A percentile compares a stretch with the other conserved stretches of the same genome.
Evolutionary conservation across 2,888 invertebrate species (phyloP).

Genomic region (Pristionchus maxplancki): DNA sequence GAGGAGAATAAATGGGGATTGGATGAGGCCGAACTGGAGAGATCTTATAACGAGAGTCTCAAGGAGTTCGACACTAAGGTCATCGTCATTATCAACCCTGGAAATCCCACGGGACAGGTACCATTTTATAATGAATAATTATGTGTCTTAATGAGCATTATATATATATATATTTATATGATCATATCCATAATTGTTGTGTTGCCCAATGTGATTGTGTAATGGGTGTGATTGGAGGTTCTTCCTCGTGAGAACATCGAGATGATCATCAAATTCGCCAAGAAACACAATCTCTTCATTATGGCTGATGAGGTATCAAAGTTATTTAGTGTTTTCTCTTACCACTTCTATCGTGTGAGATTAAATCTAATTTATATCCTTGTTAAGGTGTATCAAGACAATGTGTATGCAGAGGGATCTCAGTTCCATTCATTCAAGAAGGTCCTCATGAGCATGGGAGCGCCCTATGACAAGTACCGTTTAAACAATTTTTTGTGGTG

Average conservation of each 20-base stretch:
- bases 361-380: background rate
- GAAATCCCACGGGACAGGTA: slow-evolving; percentile 92
- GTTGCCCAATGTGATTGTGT: too few species aligned
- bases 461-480: slow-evolving; percentile 84
- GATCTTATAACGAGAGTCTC: slow-evolving; percentile 84
- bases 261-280: slow-evolving; percentile 92
- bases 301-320: slow-evolving; percentile 95
- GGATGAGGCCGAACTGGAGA: slow-evolving; percentile 86
- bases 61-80: slow-evolving; percentile 81
- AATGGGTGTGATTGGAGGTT: slow-evolving; percentile 83
- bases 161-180: background rate
- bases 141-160: background rate
- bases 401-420: slow-evolving; percentile 91
- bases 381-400: slow-evolving; percentile 89
- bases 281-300: slow-evolving; percentile 88
- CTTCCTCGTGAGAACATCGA: slow-evolving; percentile 91
- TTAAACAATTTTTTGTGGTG: too few species aligned
- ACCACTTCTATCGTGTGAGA: background rate
- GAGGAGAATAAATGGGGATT: slow-evolving; percentile 92
- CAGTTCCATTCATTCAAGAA: slow-evolving; percentile 96
- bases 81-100: slow-evolving; percentile 96
- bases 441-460: slow-evolving; percentile 91
- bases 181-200: too few species aligned
- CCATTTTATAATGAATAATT: background rate
- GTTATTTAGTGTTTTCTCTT: too few species aligned